These are phyloP conservation scores for Pardosa pseudoannulata DNA, from an alignment of 2,888 invertebrate genomes.

Conservation along the genomic window DNA sequence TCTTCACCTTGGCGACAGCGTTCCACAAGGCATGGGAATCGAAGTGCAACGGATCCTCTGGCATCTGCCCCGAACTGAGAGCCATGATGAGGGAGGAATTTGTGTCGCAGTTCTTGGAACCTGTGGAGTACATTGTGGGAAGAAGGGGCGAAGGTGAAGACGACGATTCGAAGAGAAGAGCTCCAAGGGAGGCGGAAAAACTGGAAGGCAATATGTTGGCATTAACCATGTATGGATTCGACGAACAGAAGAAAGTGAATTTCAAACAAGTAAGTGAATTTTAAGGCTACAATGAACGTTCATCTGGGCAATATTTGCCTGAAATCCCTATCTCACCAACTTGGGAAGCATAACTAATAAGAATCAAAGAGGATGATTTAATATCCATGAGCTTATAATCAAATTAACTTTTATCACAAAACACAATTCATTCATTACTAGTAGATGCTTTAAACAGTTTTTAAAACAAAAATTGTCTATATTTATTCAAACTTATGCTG, in stretches of 20 bases:
- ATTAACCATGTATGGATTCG: slow-evolving; percentile 36
- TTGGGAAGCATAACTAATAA: too few species aligned
- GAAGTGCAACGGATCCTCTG: slow-evolving; percentile 74
- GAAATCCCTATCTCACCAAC: too few species aligned
- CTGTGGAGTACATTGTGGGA: slow-evolving; percentile 73
- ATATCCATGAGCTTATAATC: too few species aligned
- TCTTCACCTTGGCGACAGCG: slow-evolving; percentile 75
- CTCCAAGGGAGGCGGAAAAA: slow-evolving; percentile 27
- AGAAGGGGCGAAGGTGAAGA: background rate
- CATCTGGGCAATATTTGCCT: too few species aligned
- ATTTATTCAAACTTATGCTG: too few species aligned
- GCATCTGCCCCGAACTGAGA: slow-evolving; percentile 74
- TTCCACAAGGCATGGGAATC: slow-evolving; percentile 75
- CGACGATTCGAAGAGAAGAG: background rate
- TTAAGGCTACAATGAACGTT: background rate
- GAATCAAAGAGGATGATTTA: too few species aligned
- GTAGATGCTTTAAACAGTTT: too few species aligned
- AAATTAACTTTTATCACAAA: too few species aligned
- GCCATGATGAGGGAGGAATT: slow-evolving; percentile 75
- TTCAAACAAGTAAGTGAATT: slow-evolving; percentile 58
- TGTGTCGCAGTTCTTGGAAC: slow-evolving; percentile 73
- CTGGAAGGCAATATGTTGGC: slow-evolving; percentile 60
- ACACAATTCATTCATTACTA: too few species aligned
- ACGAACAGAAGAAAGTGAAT: slow-evolving; percentile 17
- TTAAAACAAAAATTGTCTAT: too few species aligned